Conservation (phyloP, 2,888 invertebrate species). For the Petrolisthes manimaculis region DNA sequence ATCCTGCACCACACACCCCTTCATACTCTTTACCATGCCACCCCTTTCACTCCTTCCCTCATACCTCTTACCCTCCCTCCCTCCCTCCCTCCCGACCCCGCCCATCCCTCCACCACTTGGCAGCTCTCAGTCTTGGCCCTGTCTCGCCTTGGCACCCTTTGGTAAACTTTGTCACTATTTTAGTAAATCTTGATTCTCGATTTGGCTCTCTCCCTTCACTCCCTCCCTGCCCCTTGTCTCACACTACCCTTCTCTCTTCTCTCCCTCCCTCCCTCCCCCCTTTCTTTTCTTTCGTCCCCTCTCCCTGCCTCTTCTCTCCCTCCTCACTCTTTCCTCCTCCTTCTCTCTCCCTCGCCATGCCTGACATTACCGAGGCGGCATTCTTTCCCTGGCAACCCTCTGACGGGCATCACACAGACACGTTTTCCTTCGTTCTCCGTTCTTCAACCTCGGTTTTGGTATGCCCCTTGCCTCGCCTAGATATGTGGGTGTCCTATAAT, state of each 20-base stretch:
- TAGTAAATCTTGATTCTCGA: background rate
- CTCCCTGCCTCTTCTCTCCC: background rate
- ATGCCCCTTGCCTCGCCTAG: background rate
- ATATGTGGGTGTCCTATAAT: background rate
- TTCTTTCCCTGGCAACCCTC: background rate
- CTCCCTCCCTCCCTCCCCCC: constrained; percentile 1
- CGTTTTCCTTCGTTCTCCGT: background rate
- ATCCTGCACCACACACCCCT: background rate
- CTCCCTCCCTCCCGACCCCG: background rate
- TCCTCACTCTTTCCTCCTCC: background rate
- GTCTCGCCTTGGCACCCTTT: constrained; percentile 11
- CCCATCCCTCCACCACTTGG: background rate
- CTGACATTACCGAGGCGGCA: background rate
- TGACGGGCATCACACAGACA: background rate
- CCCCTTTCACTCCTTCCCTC: background rate
- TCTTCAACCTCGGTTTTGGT: background rate
- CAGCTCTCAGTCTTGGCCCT: background rate
- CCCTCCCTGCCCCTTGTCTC: background rate
- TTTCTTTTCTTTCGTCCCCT: background rate
- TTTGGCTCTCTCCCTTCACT: background rate
- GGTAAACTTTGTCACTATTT: constrained; percentile 4
- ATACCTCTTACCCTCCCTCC: background rate
- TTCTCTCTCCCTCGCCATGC: background rate
- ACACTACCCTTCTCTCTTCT: background rate
- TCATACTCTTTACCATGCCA: background rate